phyloP scores from a whole-genome alignment of 2,113 vertebrate species.

The Megaleporinus macrocephalus region DNA sequence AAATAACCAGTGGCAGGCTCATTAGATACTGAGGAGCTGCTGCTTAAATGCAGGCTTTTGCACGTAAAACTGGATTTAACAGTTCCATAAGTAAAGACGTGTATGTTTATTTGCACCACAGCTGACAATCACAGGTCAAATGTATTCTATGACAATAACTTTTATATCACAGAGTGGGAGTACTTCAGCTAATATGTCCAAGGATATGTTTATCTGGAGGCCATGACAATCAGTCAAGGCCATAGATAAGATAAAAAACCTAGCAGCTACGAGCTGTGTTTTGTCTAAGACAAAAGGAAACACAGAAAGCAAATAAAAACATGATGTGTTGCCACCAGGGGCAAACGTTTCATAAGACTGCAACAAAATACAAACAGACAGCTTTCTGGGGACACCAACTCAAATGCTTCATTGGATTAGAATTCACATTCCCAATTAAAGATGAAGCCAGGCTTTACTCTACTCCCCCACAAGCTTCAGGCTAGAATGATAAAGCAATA shows the following conservation, averaged over 20 bases:
- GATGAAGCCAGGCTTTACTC: slow-evolving; percentile 1
- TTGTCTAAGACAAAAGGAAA: slow-evolving; percentile 18
- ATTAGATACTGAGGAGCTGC: not conserved
- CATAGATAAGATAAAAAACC: slow-evolving; percentile 2
- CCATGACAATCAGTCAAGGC: slow-evolving; percentile 30
- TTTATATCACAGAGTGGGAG: not conserved
- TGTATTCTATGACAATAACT: not conserved
- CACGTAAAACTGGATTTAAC: not conserved
- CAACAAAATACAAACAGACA: not conserved
- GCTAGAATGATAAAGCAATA: not conserved
- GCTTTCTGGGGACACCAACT: not conserved
- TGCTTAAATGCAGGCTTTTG: not conserved
- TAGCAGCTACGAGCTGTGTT: slow-evolving; percentile 25
- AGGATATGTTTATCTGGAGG: slow-evolving; percentile 14
- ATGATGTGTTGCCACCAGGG: not conserved
- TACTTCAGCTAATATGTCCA: not conserved
- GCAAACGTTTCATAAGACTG: not conserved
- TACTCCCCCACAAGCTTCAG: not conserved
- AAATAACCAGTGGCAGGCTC: slow-evolving; percentile 6
- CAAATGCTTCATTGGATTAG: not conserved
- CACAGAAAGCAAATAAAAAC: not conserved
- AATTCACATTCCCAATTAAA: slow-evolving; percentile 31
- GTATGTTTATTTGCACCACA: slow-evolving; percentile 2
- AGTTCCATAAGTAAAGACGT: not conserved
- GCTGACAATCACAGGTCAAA: not conserved